phyloP scores from a whole-genome alignment of 2,113 vertebrate species.

The Epinephelus lanceolatus region DNA sequence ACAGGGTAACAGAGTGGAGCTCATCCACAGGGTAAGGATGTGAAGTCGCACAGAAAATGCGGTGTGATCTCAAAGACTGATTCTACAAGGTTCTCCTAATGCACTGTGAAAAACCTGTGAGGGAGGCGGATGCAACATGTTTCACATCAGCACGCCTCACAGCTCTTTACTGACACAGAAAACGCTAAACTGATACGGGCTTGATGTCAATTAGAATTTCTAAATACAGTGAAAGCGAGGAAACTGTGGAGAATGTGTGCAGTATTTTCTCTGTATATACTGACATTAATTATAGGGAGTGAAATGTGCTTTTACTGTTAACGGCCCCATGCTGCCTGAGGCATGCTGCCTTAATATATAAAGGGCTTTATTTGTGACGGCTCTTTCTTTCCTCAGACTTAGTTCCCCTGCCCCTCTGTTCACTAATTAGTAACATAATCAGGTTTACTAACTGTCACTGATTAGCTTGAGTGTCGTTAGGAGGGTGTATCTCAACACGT shows the following conservation, averaged over 20 bases:
- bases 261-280: slow-evolving; percentile 24
- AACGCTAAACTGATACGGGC: slow-evolving; percentile 68
- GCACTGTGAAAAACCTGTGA: slow-evolving; percentile 80
- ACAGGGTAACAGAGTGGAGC: slow-evolving; percentile 62
- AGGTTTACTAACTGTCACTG: slow-evolving; percentile 22
- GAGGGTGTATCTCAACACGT: slow-evolving; percentile 5
- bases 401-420: slow-evolving; percentile 21
- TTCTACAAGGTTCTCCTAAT: slow-evolving; percentile 72
- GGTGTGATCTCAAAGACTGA: slow-evolving; percentile 72
- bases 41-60: slow-evolving; percentile 81
- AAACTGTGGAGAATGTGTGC: slow-evolving; percentile 31
- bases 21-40: slow-evolving; percentile 75
- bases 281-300: slow-evolving; percentile 45
- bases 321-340: slow-evolving; percentile 31
- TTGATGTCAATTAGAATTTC: slow-evolving; percentile 64
- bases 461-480: slow-evolving; percentile 5
- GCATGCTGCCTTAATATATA: slow-evolving; percentile 38
- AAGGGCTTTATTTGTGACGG: slow-evolving; percentile 44
- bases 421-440: slow-evolving; percentile 58
- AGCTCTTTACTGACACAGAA: slow-evolving; percentile 67
- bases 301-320: slow-evolving; percentile 49
- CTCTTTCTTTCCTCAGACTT: slow-evolving; percentile 15
- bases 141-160: slow-evolving; percentile 67
- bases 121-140: slow-evolving; percentile 74
- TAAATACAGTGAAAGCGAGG: slow-evolving; percentile 31